Conservation (phyloP, 2,888 invertebrate species). For the Cacoxenus indagator region DNA sequence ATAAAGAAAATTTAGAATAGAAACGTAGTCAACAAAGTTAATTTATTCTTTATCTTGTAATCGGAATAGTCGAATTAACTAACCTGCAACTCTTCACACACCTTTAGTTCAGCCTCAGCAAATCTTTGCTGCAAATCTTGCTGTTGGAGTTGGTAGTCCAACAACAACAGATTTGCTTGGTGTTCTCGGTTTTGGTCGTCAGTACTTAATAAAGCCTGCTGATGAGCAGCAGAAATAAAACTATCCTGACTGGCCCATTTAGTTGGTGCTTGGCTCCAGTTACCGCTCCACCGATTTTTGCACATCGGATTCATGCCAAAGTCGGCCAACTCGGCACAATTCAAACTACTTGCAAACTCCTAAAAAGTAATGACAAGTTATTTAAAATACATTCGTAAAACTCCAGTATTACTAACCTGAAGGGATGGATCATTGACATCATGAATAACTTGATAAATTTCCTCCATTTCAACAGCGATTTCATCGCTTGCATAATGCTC, state of each 20-base stretch:
- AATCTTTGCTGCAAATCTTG: slow-evolving; percentile 69
- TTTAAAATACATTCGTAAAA: too few species aligned
- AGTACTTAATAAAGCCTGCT: slow-evolving; percentile 55
- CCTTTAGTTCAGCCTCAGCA: slow-evolving; percentile 70
- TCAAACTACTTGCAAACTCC: slow-evolving; percentile 70
- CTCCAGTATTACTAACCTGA: slow-evolving; percentile 60
- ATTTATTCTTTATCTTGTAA: too few species aligned
- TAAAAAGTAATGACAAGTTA: slow-evolving; percentile 32
- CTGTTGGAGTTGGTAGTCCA: slow-evolving; percentile 71
- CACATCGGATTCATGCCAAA: slow-evolving; percentile 70
- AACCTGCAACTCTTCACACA: slow-evolving; percentile 70
- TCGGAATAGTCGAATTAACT: too few species aligned
- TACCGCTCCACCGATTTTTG: slow-evolving; percentile 69
- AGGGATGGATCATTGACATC: slow-evolving; percentile 63
- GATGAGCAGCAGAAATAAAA: slow-evolving; percentile 60
- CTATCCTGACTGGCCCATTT: slow-evolving; percentile 67
- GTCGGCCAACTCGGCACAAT: slow-evolving; percentile 69
- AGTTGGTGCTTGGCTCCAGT: slow-evolving; percentile 61
- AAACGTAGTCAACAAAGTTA: too few species aligned
- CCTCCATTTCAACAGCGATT: slow-evolving; percentile 69
- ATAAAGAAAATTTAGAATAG: neutral
- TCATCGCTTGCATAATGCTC: slow-evolving; percentile 66
- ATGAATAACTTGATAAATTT: slow-evolving; percentile 69
- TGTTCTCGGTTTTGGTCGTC: slow-evolving; percentile 61
- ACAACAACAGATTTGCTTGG: slow-evolving; percentile 66